These are phyloP conservation scores for Sus scrofa DNA, from an alignment of 2,113 vertebrate genomes.

Conservation along the genomic window T2T-Sscrofa CM000824.6:214887501-214888000, in stretches of 20 bases:
- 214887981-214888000: not conserved
- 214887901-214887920: not conserved
- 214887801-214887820: not conserved
- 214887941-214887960: not conserved
- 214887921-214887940: not conserved
- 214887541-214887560: not conserved
- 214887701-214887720: too few species aligned
- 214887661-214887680: too few species aligned
- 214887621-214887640: not conserved
- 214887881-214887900: not conserved
- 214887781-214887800: not conserved
- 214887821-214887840: not conserved
- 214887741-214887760: too few species aligned
- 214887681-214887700: too few species aligned
- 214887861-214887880: not conserved
- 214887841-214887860: not conserved
- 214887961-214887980: not conserved
- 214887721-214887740: too few species aligned
- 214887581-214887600: not conserved
- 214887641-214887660: too few species aligned
- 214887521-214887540: not conserved
- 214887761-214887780: too few species aligned
- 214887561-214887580: not conserved
- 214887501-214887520: not conserved
- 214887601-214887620: not conserved